Base-by-base conservation (phyloP, 2,113 vertebrate species). In the Anhinga rufa region DNA sequence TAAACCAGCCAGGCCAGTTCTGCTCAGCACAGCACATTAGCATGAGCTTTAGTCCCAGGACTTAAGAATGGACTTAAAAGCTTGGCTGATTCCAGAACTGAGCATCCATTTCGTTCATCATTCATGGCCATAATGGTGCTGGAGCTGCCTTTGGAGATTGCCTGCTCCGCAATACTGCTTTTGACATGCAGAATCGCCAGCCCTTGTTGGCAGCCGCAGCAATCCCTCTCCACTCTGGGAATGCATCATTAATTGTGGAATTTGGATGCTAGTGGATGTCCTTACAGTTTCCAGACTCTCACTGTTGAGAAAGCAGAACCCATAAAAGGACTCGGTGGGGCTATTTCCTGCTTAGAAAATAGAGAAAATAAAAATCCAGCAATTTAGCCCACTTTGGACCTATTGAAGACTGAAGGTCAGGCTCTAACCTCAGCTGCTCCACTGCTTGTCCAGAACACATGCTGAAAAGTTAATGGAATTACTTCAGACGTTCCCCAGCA, bases 241-340 rank as follows among this genome's bases (percentile, higher is more conserved):
- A 91, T 40, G 91, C 74, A 78, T 91, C 86, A 72, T 90, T 95
- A 91, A 94, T 60, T 82, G 86, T 80, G 80, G 90, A 94, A 93
- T 91, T 71, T 94, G 86, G 89, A 96, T 66, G 65, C n/a, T 38
- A 57, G 86, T 65, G 62, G 79, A 92, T 66, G 86, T 85, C 70
- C 80, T 92, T 93, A 82, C 69, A 91, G 32, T 89, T 89, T 96
- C 95, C 94, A 97, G 86, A 88, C 87, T 87, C 85, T 69, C n/a
- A 25, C n/a, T 58, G 75, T 22, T 57, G 70, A 83, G 62, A 97
- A 78, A 93, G 48, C 48, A 81, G 51, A 89, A 62, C 40, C 83
- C 49, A 48, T 93, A 87, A 86, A 93, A 94, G 82, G 90, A 74
- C 5, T 44, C 12, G 3, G 55, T 90, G 68, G 65, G 62, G 62